Base-by-base conservation (phyloP, 2,113 vertebrate genomes). In the Thunnus maccoyii region DNA sequence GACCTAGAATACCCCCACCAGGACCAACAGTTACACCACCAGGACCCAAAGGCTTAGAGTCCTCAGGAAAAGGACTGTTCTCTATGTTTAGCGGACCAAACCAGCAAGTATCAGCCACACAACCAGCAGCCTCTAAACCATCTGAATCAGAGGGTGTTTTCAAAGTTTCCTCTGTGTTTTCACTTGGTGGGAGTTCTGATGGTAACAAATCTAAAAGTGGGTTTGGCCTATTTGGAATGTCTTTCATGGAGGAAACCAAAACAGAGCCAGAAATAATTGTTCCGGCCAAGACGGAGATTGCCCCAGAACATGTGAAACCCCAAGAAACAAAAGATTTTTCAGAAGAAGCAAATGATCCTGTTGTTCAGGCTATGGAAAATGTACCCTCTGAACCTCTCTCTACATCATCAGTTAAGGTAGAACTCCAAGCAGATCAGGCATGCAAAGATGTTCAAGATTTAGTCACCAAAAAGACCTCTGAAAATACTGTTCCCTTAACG, bases 171-270 rank as follows among this genome's bases (percentile, higher is more conserved):
- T 96, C 96, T 66, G 94, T 97, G 79, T 96, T 97, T 74, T 95
- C 97, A 44, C 88, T 92, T 20, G 86, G 86, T 3, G 27, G 87
- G 13, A 78, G 83, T 66, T 27, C 93, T 79, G 91, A 92, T 44
- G 89, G 91, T 75, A 96, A 95, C 72, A 96, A 91, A 72, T n/a
- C 83, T 20, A 95, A 96, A 91, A 95, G 61, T 73, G 97, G 91
- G 11, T 96, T 97, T 90, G 95, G 95, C 55, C 92, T 97, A 20
- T 96, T 97, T 88, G 95, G 76, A 86, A 92, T 96, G 85, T 93
- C 97, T 3, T 96, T 97, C 78, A 89, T 95, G 84, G 96, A 97
- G 76, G 96, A 97, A 81, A 95, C 95, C 4, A 95, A 95, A 57
- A 76, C 95, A 41, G 78, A 90, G 70, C 16, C 80, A 74, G 85